Percentiles rank a stretch among this genome's conserved stretches.
phyloP scores from a whole-genome alignment of 2,113 vertebrate genomes.

The Irena cyanogastra region DNA sequence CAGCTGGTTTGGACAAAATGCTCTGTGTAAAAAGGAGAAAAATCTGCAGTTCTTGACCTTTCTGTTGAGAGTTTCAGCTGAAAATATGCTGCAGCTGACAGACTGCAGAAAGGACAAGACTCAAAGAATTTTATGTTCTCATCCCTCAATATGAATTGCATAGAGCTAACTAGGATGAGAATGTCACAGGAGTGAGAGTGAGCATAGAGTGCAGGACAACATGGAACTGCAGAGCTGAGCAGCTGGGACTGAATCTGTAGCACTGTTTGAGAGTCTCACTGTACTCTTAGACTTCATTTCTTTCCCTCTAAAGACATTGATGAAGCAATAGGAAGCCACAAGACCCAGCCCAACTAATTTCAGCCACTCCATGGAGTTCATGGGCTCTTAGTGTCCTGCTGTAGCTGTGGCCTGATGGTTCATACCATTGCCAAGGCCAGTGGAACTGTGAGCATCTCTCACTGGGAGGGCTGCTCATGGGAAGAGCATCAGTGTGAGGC shows the following conservation, averaged over 20 bases:
- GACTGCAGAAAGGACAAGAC: not conserved
- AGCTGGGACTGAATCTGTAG: not conserved
- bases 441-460: not conserved
- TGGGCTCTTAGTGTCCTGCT: not conserved
- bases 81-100: not conserved
- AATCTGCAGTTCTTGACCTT: not conserved
- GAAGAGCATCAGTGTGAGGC: not conserved
- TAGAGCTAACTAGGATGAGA: not conserved
- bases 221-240: not conserved
- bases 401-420: not conserved
- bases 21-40: not conserved
- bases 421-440: not conserved
- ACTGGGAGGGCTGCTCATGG: not conserved
- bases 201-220: not conserved
- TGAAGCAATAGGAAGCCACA: not conserved
- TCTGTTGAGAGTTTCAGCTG: not conserved
- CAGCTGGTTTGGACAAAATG: not conserved
- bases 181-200: not conserved
- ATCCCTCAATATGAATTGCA: not conserved
- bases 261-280: not conserved
- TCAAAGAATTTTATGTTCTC: not conserved
- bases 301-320: not conserved
- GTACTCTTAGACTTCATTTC: not conserved
- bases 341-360: not conserved
- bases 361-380: not conserved